Base-by-base conservation (phyloP, 2,888 invertebrate genomes). In the Osmoderma eremita region DNA sequence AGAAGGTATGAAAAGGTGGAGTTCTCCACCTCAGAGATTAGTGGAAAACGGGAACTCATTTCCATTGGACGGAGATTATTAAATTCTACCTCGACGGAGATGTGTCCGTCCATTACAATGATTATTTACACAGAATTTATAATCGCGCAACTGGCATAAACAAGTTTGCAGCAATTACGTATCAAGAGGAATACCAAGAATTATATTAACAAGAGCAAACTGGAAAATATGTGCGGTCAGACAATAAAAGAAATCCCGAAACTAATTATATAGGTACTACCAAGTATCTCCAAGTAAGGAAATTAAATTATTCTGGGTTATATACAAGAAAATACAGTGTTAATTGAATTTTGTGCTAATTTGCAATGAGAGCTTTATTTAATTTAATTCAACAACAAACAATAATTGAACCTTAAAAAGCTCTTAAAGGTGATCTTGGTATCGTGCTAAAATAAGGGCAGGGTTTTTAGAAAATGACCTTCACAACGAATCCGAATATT, bases 91-190 rank as follows among this genome's bases (percentile, higher is more conserved):
- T 30, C 12, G 30, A 61, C 58, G 41, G 24, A 61, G 58, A 45
- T 58, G 20, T n/a, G 56, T 41, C 6, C 22, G 15, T 58, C 58
- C 58, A 58, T 58, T 58, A 45, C 24, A 58, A 45, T 61, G 30
- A 61, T 61, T 61, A 61, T 61, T 61, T 61, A 61, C 58, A 30
- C 8, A 45, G 58, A 61, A 61, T 30, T 30, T 45, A 61, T 61
- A 45, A 15, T 20, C 15, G 6, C 18, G 17, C 12, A 45, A 24
- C 15, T 15, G 30, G 38, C 1, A 61, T 45, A 45, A 61, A 61
- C 30, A 18, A 45, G 30, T 45, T 30, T 15, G 24, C 12, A 10
- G 41, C 13, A 30, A 4, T 45, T 22, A 30, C 22, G 12, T 54
- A 54, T 20, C 17, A 20, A 20, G 20, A 48, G 20, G 20, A 18